Percentiles rank a stretch among this genome's conserved stretches.
These are phyloP conservation scores for Graphium colonna DNA, from an alignment of 2,888 invertebrate species.

Conservation along the genomic window DNA sequence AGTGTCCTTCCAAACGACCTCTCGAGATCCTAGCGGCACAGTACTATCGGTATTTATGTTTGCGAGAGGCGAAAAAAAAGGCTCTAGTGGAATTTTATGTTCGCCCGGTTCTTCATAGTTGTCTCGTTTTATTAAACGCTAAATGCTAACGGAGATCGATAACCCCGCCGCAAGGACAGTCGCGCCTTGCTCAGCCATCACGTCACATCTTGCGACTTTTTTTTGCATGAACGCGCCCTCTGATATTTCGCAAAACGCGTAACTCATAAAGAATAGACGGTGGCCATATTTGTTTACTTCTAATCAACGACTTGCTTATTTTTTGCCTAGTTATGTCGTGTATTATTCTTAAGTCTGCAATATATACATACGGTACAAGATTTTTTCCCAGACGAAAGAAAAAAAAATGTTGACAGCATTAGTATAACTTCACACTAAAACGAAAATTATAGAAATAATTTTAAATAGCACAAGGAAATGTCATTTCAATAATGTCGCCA, in stretches of 20 bases:
- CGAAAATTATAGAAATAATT: no score
- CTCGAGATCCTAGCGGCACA: conserved; percentile 51
- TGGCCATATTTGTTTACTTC: no score
- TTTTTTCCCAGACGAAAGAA: no score
- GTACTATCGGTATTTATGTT: conserved; percentile 65
- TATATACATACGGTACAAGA: no score
- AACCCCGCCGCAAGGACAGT: conserved; percentile 72
- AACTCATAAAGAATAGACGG: not conserved
- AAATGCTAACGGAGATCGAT: conserved; percentile 77
- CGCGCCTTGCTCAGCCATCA: conserved; percentile 35
- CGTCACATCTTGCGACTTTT: conserved; percentile 15
- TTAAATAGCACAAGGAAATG: no score
- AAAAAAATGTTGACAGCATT: no score
- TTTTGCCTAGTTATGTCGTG: no score
- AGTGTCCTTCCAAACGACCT: conserved; percentile 69
- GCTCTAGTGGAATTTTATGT: conserved; percentile 75
- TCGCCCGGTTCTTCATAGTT: conserved; percentile 69
- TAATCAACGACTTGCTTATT: no score
- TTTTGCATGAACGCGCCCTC: not conserved
- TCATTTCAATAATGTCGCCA: no score
- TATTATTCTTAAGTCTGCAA: no score
- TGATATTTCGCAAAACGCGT: not conserved
- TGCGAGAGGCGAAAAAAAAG: conserved; percentile 53
- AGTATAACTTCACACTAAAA: no score
- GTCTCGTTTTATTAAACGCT: conserved; percentile 68